Base-by-base conservation (phyloP, 2,888 invertebrate species). In the Trichopoda pennipes region DNA sequence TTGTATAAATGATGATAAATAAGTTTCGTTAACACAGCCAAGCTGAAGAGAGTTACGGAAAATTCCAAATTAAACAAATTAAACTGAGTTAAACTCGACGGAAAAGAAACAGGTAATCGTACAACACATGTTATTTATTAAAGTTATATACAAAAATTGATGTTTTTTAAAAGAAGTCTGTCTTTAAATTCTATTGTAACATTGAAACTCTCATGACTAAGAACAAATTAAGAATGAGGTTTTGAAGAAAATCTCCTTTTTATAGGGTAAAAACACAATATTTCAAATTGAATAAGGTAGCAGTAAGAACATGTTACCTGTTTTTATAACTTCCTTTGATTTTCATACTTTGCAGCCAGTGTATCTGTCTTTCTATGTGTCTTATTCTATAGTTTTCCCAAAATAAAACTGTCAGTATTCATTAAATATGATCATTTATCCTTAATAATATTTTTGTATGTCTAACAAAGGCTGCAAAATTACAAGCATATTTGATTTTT, bases 341-440 rank as follows among this genome's bases (percentile, higher is more conserved):
- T 14, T 38, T 10, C 14, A 32, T 4, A 16, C 17, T n/a, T 21
- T 47, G 35, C 49, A 60, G 19, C 61, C 42, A 61, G 53, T 55
- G 53, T 55, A 44, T 63, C 16, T 51, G 38, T 19, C 10, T 49
- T 6, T 55, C 42, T 55, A 44, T 63, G 16, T 51, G 38, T 19
- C 10, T 49, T 6, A 14, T 61, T 74, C 35, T 74, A 6, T 23
- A 42, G 8, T 42, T 56, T 66, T 58, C 9, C 17, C 49, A 63
- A 73, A 28, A 42, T 19, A 51, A 23, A 75, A 75, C 38, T 75
- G 58, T 75, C 75, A 75, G 58, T 75, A 68, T 60, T 75, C 51
- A 51, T 75, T 68, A 51, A 68, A 68, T 42, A 4, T 60, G 12
- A 56, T 51, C 58, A 66, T 19, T 58, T 51, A 51, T 66, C 66